A percentile compares a stretch with the other conserved stretches of the same genome.
Evolutionary conservation across 2,797 vertebrate species (phyloP).

Genomic region (Scleropages formosus): DNA sequence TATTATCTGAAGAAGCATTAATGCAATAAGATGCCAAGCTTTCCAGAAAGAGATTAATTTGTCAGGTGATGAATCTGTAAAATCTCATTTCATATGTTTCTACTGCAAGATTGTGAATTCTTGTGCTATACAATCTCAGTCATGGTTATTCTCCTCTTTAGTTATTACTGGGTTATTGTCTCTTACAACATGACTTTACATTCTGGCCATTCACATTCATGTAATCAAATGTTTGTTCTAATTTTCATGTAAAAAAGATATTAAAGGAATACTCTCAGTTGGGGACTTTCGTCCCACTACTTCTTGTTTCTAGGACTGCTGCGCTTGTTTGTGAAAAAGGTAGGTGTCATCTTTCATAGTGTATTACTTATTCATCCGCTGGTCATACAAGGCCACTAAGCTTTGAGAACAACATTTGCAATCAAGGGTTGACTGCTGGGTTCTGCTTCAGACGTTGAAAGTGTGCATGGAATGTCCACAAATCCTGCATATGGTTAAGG

Average conservation of each 20-base stretch:
- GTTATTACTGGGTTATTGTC: too few relatives aligned
- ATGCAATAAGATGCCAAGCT: slow-evolving; percentile 1
- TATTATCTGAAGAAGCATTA: background rate
- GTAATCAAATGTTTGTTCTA: background rate
- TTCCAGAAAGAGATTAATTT: background rate
- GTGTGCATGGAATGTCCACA: background rate
- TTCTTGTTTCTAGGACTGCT: slow-evolving; percentile 6
- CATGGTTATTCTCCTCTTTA: too few relatives aligned
- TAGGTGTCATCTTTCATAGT: background rate
- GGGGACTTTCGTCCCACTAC: too few relatives aligned
- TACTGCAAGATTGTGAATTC: background rate
- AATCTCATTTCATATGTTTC: background rate
- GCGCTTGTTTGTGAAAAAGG: background rate
- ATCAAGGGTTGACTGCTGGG: slow-evolving; percentile 13
- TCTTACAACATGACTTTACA: too few relatives aligned
- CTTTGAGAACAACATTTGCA: slow-evolving; percentile 12
- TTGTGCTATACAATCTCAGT: slow-evolving; percentile 12
- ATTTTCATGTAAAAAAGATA: background rate
- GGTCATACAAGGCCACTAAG: slow-evolving; percentile 4
- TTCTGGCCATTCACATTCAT: background rate
- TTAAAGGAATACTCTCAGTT: background rate
- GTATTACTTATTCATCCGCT: background rate
- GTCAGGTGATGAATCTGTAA: background rate
- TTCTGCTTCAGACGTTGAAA: slow-evolving; percentile 5
- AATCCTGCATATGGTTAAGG: slow-evolving; percentile 13